phyloP scores from a whole-genome alignment of 2,888 invertebrate genomes.

The Apoda limacodes region DNA sequence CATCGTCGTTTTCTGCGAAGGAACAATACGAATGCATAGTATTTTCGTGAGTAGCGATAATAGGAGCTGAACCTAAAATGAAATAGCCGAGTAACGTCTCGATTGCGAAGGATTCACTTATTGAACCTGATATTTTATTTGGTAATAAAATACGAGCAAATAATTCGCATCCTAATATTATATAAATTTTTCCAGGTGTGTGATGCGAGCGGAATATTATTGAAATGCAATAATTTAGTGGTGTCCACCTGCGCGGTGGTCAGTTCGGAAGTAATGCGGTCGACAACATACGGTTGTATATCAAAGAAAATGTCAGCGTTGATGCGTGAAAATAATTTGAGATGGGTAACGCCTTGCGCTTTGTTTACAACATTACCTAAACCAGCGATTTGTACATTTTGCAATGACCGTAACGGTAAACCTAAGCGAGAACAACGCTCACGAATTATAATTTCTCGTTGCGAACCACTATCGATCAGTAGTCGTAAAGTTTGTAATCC shows the following conservation, averaged over 20 bases:
- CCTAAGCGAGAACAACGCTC: slow-evolving; percentile 7
- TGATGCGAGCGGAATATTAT: slow-evolving; percentile 8
- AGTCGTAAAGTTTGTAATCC: neutral
- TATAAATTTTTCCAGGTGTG: slow-evolving; percentile 3
- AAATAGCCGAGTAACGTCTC: no score
- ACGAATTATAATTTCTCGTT: slow-evolving; percentile 6
- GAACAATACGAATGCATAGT: slow-evolving; percentile 2
- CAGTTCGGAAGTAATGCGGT: slow-evolving; percentile 7
- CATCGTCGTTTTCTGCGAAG: neutral
- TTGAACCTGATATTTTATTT: slow-evolving; percentile 2
- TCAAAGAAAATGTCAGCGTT: slow-evolving; percentile 1
- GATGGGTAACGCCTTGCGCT: slow-evolving; percentile 5
- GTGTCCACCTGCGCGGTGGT: slow-evolving; percentile 2
- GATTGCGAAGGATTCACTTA: no score
- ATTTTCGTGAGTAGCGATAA: neutral
- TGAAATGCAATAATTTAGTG: slow-evolving; percentile 3
- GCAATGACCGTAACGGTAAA: neutral
- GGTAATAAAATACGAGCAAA: slow-evolving; percentile 5
- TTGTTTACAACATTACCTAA: slow-evolving; percentile 3
- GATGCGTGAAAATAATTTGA: slow-evolving; percentile 5
- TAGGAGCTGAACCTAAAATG: slow-evolving; percentile 1
- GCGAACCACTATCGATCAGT: slow-evolving; percentile 4
- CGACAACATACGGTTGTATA: slow-evolving; percentile 5
- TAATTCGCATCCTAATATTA: slow-evolving; percentile 7
- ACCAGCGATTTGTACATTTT: slow-evolving; percentile 3